Percentiles rank a stretch among this genome's conserved stretches.
phyloP scores from a whole-genome alignment of 2,888 invertebrate genomes.

The Coleophora flavipennella region DNA sequence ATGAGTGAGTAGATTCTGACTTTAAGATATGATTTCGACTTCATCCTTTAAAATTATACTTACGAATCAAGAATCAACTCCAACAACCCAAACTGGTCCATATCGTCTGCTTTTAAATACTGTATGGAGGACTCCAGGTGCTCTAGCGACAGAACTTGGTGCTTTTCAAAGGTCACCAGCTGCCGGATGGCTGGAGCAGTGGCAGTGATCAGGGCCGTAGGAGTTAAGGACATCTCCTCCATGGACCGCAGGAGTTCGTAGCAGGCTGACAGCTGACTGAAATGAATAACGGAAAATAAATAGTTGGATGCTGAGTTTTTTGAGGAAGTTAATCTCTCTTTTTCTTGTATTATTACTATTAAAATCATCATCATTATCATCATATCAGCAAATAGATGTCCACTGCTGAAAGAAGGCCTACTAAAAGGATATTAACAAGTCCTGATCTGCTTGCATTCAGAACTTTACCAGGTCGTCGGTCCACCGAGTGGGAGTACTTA shows the following conservation, averaged over 20 bases:
- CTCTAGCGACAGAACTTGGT: constrained; percentile 32
- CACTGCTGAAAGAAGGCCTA: too few species aligned
- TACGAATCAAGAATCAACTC: constrained; percentile 31
- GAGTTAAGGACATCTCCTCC: constrained; percentile 35
- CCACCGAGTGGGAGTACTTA: too few species aligned
- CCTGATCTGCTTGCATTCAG: too few species aligned
- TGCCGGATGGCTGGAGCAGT: constrained; percentile 12
- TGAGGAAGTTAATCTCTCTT: too few species aligned
- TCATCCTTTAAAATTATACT: constrained; percentile 21
- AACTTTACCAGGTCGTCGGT: too few species aligned
- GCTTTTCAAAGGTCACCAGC: constrained; percentile 21
- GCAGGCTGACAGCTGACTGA: constrained; percentile 46
- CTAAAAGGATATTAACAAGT: too few species aligned
- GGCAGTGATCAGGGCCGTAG: constrained; percentile 18
- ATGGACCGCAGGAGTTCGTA: constrained; percentile 40
- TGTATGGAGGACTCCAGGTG: constrained; percentile 34
- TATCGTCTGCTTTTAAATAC: constrained; percentile 36
- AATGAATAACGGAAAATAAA: constrained; percentile 9
- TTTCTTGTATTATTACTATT: too few species aligned
- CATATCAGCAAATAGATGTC: too few species aligned
- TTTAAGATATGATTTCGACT: too few species aligned
- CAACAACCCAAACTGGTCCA: constrained; percentile 21
- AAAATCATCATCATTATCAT: too few species aligned
- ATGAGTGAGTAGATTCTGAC: too few species aligned
- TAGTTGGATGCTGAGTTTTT: too few species aligned